Base-by-base conservation (phyloP, 2,888 invertebrate species). In the Eupeodes luniger region DNA sequence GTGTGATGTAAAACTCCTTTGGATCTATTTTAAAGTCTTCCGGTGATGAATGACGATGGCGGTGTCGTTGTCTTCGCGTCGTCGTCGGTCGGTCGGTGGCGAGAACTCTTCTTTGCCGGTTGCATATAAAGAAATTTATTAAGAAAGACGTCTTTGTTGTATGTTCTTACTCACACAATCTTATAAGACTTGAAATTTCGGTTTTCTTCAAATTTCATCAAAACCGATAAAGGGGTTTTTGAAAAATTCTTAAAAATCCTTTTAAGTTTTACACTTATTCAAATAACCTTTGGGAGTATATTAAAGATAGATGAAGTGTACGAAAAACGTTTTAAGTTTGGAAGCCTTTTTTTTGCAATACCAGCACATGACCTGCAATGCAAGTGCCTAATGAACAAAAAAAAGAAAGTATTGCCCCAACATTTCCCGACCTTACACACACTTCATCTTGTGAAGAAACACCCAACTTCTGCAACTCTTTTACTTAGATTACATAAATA, bases 21-120 rank as follows among this genome's bases (percentile, higher is more conserved):
- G 66, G 66, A 72, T 84, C 79, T 79, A 84, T 79, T 84, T 84
- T 84, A 14, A 72, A 72, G 61, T 77, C 77, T 77, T 85, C 85
- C 85, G 84, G 75, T 67, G 76, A 59, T 51, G 66, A 83, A 72
- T 69, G 66, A 44, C 16, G 57, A 77, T 44, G 47, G 12, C 2
- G 12, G 11, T 11, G 47, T 7, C 12, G 12, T 27, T 27, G 27
- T 27, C 27, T 27, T 27, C 27, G 47, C 10, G 11, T 4, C 1
- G 9, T 9, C 5, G 40, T 40, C 40, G 47, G 12, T 10, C 19
- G 19, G 19, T n/a, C 6, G 44, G 12, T 11, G 1, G 47, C 14
- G 34, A 74, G 14, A 66, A 74, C 40, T 47, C 49, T 55, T 64
- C 16, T 55, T 19, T 72, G 27, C 19, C 40, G 1, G 19, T 74